Evolutionary conservation across 2,113 vertebrate genomes (phyloP), one percentile per base, ranked within the genome.

Genomic region (Petrocephalus microphthalmus): DNA sequence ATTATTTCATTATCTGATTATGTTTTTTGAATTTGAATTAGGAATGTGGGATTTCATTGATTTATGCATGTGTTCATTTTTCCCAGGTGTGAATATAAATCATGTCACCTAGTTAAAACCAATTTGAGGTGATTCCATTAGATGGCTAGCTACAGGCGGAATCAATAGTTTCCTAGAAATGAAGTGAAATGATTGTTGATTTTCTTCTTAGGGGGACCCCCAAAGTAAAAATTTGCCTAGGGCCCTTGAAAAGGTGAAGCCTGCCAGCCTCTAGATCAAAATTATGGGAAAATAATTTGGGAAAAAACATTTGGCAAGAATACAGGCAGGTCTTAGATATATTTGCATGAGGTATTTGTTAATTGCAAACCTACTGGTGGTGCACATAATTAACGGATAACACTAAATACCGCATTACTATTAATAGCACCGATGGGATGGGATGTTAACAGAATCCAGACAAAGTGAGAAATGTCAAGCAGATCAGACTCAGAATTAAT

Each of bases 401-500:
- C 71, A 42, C 71, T 42, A 78, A 37, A 78, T 7, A 78, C 71
- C 15, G 0, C 71, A 78, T 15, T 78, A 42, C 33, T 42, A 78
- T 78, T 78, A 78, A 78, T 78, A 78, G 33, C 71, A 33, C 33
- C 17, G 5, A 78, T 42, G 71, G 5, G 37, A 78, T 78, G 33
- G 17, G 71, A 78, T 42, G 71, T 78, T 78, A 78, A 42, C 33
- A 78, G 33, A 78, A 78, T 78, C 15, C 71, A 74, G 67, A 74
- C 67, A 78, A 78, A 78, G 71, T 78, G 71, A 78, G 71, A 78
- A 78, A 78, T 42, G 71, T 6, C 71, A 78, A 7, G 71, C 5
- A 78, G 71, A 78, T 78, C 71, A 78, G 33, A 78, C 71, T 78
- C 71, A 42, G 33, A 37, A 78, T 78, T 19, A 78, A 78, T 78